Base-by-base conservation (phyloP, 2,888 invertebrate species). In the Calameuta idolon region DNA sequence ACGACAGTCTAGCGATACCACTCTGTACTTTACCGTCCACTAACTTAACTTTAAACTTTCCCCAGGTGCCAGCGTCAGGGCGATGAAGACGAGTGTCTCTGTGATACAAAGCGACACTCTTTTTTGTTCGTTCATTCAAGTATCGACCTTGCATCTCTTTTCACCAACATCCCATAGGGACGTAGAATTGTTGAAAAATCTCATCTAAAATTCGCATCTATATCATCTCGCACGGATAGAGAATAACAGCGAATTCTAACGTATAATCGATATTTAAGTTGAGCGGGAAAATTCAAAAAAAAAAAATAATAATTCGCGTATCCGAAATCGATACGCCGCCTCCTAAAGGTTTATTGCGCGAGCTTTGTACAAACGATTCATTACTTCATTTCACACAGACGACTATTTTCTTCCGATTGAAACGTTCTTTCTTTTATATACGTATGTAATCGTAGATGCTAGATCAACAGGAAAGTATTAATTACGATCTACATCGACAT, bases 1-100 rank as follows among this genome's bases (percentile, higher is more conserved):
- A 97, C 97, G 92, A 97, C 97, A 89, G 97, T 97, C 82, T 91
- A 91, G 87, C 79, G 79, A 87, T 82, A 83, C 83, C 85, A 85
- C 74, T 33, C 83, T 85, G 83, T 85, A 86, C 85, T 89, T 88
- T 89, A 89, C 90, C 90, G 90, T 90, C 90, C 90, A 89, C 80
- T 87, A 85, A 86, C 83, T 83, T 83, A 81, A 84, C 80, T 83
- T 80, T 79, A 84, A 80, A 82, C 79, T 79, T 81, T 80, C 81
- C 81, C 71, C 71, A 71, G 71, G 33, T 71, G 71, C 33, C 71
- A 23, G 23, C 12, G 71, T 71, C 31, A 34, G 71, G 71, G n/a
- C 5, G 71, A 31, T 12, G 33, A 71, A 71, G 34, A 71, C 15
- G 31, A 71, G 55, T 71, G 31, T 71, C 55, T 71, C 71, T 71